Conservation (phyloP, 1,140 invertebrate genomes). For the Mizuhopecten yessoensis region DNA sequence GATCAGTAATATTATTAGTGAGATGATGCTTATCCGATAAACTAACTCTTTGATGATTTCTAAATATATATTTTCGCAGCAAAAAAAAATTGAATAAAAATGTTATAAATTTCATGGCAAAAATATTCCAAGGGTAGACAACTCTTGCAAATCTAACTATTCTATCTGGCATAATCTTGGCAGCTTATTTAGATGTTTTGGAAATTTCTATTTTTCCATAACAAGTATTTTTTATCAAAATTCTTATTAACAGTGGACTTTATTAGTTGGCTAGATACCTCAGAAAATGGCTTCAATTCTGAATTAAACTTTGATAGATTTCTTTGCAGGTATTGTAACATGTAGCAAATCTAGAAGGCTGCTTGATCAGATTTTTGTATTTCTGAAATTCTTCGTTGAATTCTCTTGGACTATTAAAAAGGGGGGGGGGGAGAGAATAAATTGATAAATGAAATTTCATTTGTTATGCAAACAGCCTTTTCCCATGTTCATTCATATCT, state of each 20-base stretch:
- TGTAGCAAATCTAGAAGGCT: background rate
- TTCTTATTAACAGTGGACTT: background rate
- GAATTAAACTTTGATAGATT: background rate
- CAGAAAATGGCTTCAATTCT: background rate
- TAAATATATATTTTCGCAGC: constrained; percentile 3
- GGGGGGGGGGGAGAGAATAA: too few species aligned
- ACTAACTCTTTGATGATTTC: background rate
- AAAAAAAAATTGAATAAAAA: background rate
- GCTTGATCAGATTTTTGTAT: background rate
- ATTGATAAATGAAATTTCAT: too few species aligned
- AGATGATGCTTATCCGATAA: background rate
- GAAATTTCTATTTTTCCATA: background rate
- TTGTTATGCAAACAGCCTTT: too few species aligned
- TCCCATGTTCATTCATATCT: background rate
- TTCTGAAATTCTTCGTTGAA: background rate
- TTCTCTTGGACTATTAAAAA: too few species aligned
- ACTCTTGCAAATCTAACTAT: background rate
- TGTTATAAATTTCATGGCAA: background rate
- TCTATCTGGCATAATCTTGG: background rate
- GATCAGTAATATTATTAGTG: background rate
- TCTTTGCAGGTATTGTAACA: background rate
- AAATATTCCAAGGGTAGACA: constrained; percentile 20
- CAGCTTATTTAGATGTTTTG: background rate
- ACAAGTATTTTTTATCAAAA: background rate
- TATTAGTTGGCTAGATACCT: background rate